Percentiles rank a stretch among this genome's conserved stretches.
phyloP scores from a whole-genome alignment of 2,888 invertebrate genomes.

The Podotricha telesiphe region DNA sequence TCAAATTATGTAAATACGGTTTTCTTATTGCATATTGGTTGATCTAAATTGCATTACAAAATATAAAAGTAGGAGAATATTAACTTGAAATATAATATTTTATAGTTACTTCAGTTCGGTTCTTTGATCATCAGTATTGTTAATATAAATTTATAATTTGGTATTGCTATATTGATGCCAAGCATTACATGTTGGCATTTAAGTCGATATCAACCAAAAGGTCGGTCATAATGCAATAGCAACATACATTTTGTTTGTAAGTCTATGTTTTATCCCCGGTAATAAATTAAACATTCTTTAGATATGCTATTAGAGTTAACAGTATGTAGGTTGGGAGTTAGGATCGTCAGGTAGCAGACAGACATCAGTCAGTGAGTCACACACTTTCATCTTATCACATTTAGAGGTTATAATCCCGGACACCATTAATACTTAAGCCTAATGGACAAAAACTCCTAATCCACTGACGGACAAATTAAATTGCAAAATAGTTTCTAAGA shows the following conservation, averaged over 20 bases:
- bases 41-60: neutral
- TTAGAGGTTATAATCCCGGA: constrained; percentile 71
- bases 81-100: neutral
- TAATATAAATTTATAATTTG: neutral
- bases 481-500: constrained; percentile 36
- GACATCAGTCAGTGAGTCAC: constrained; percentile 74
- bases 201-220: constrained; percentile 22
- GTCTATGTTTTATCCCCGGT: constrained; percentile 30
- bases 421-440: constrained; percentile 79
- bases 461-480: constrained; percentile 57
- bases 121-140: no score
- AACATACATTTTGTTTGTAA: constrained; percentile 22
- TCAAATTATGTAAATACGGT: constrained; percentile 39
- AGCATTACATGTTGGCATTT: constrained; percentile 12
- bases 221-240: constrained; percentile 22
- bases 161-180: neutral
- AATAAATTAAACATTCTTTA: constrained; percentile 42
- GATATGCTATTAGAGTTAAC: constrained; percentile 42
- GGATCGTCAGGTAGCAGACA: constrained; percentile 69
- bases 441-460: constrained; percentile 82
- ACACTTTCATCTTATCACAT: constrained; percentile 64
- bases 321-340: constrained; percentile 50
- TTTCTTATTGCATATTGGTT: constrained; percentile 20
- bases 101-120: neutral
- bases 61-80: neutral